Evolutionary conservation across 2,797 vertebrate species (phyloP), one percentile per base, ranked within the genome.

Genomic region (Pseudochaenichthys georgianus): DNA sequence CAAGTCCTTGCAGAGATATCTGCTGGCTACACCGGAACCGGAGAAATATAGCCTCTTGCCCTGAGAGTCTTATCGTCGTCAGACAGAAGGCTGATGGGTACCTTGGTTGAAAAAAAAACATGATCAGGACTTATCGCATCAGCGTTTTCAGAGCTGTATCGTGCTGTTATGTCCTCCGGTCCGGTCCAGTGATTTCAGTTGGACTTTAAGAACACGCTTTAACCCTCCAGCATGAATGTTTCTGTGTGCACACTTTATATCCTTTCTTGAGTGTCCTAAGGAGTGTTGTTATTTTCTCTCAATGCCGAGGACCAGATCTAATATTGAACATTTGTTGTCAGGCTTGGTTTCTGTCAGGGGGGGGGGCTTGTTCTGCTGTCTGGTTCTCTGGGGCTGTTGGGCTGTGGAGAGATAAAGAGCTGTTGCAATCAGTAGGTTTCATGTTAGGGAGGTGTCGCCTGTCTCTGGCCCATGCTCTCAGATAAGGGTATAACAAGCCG

Each of bases 401-500:
- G 64, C 77, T 78, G 61, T 46, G 70, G 59, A 47, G 70, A 90
- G 84, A 90, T 89, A 84, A 87, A 82, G 77, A 75, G 69, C 81
- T 75, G 80, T 80, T 85, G 71, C 77, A 85, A 82, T 85, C 87
- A 77, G 66, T 67, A 71, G 78, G 70, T 78, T 85, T 74, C 58
- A 45, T 85, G 88, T 87, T 81, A 13, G 74, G 63, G 73, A 71
- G 75, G 75, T 84, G 87, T 80, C 45, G 63, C 69, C 78, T 70
- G 77, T 88, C 81, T 83, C 53, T 71, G 71, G 76, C 71, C 80
- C 58, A 15, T 63, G 80, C 76, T 87, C 84, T 85, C 87, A 90
- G 88, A 91, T 87, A 90, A 87, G 81, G 74, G 65, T 50, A 73
- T 77, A 88, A 83, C 79, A 41, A 45, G 73, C 73, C 68, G 64